Evolutionary conservation across 2,888 invertebrate species (phyloP), one percentile per base, ranked within the genome.

Genomic region (Cerceris ruficornis): DNA sequence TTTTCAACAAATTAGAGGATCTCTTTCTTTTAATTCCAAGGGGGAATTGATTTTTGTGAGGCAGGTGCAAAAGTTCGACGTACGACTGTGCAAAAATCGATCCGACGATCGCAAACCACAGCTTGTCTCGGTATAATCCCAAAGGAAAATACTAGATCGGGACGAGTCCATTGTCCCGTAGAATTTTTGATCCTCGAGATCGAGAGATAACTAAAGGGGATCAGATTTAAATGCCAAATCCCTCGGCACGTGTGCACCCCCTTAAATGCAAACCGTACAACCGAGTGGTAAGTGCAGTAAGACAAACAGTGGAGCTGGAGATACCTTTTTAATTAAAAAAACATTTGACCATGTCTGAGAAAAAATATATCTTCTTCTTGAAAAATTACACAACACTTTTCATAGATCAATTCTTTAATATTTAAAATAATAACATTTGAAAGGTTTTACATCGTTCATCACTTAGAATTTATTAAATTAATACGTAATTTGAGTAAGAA

Each of bases 191-290:
- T 79, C 77, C 81, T 67, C 54, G 73, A 77, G 85, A 86, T 86
- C 71, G 54, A 79, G 70, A 77, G 87, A 85, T 83, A 83, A 75
- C 65, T 8, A 46, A 70, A 77, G 83, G 83, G 80, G 75, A 68
- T 72, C 70, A 41, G 81, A 86, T 83, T 86, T 83, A 85, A 87
- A 85, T 77, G 67, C 71, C 69, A 80, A 82, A 83, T 78, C 78
- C 69, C 67, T 41, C 14, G 71, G 57, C 80, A 77, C 80, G 79
- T 81, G 85, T 49, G 66, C 70, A 7, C 55, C 6, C 55, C 6
- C 66, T 71, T 60, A 68, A 77, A 66, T 49, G 50, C 52, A 61
- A 52, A 52, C 52, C 43, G 15, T 61, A 28, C 43, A 62, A 57
- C 57, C 39, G 42, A 42, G 9, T 11, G 52, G 64, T 74, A 17